phyloP scores from a whole-genome alignment of 2,797 vertebrate species.

The Clarias fuscus region DNA sequence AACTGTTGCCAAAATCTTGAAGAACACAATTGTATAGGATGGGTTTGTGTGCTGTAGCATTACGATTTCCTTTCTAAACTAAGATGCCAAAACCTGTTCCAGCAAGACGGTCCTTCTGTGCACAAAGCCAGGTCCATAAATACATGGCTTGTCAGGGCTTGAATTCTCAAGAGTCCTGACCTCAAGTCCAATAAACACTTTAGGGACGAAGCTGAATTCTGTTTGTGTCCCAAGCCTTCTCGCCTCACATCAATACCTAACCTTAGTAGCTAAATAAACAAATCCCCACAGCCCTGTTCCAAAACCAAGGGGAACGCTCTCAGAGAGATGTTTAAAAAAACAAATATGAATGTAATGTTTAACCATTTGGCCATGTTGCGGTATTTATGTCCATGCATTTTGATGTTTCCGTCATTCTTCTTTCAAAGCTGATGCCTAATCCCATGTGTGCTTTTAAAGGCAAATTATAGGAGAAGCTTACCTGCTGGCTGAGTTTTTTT shows the following conservation, averaged over 20 bases:
- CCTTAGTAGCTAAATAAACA: background rate
- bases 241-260: background rate
- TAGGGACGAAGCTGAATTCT: background rate
- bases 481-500: conserved; percentile 99
- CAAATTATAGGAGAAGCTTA: conserved; percentile 61
- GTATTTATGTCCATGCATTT: background rate
- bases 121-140: background rate
- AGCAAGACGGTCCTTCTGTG: background rate
- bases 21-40: background rate
- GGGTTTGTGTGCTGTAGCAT: no score
- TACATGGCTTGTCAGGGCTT: background rate
- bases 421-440: background rate
- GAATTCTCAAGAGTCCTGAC: background rate
- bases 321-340: background rate
- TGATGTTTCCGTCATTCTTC: background rate
- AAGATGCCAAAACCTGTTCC: background rate
- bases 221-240: background rate
- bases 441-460: background rate
- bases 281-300: background rate
- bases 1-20: background rate
- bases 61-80: background rate
- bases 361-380: background rate
- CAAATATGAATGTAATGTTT: background rate
- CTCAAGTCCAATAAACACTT: background rate
- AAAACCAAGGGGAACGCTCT: background rate